These are phyloP conservation scores for Paraescarpia echinospica DNA, from an alignment of 1,140 invertebrate species.

Conservation along the genomic window DNA sequence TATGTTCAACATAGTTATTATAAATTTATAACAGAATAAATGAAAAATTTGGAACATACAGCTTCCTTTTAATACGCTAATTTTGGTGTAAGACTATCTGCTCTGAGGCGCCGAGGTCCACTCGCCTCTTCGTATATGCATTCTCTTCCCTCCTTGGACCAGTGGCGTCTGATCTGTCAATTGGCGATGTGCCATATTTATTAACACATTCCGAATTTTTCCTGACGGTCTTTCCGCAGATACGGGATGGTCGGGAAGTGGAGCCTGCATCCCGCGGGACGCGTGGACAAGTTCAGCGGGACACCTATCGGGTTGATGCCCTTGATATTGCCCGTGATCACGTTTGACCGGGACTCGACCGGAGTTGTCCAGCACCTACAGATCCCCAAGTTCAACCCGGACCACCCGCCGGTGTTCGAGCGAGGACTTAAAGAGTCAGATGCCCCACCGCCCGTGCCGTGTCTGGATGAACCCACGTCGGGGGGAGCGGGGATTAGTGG, in stretches of 20 bases:
- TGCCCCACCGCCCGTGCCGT: not conserved
- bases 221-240: not conserved
- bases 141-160: too few relatives aligned
- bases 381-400: not conserved
- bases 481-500: not conserved
- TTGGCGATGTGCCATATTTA: too few relatives aligned
- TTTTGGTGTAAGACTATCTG: too few relatives aligned
- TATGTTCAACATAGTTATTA: too few relatives aligned
- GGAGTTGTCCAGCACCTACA: not conserved
- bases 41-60: too few relatives aligned
- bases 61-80: too few relatives aligned
- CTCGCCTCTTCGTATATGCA: too few relatives aligned
- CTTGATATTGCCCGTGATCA: not conserved
- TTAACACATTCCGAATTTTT: too few relatives aligned
- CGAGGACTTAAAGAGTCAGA: not conserved
- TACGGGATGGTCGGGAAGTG: not conserved
- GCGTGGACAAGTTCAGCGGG: not conserved
- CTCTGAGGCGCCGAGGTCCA: too few relatives aligned
- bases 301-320: not conserved
- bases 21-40: too few relatives aligned
- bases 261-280: not conserved
- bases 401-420: not conserved
- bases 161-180: too few relatives aligned
- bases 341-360: not conserved
- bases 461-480: not conserved